These are phyloP conservation scores for Anagyrus pseudococci DNA, from an alignment of 2,888 invertebrate species.

Conservation along the genomic window DNA sequence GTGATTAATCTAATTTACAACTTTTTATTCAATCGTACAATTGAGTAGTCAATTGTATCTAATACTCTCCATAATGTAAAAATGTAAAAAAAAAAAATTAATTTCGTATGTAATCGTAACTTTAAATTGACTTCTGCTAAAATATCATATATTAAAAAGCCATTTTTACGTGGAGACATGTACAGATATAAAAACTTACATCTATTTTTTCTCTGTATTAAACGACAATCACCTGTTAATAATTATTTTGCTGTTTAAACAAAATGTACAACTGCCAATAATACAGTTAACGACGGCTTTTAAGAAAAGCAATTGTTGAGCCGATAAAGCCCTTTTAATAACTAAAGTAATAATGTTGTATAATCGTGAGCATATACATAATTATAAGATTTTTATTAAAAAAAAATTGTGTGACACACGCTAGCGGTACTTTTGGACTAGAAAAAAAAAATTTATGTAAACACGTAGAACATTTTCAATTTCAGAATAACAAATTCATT, in stretches of 20 bases:
- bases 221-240: not conserved
- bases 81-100: no score
- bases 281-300: slow-evolving; percentile 11
- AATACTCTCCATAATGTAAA: no score
- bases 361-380: no score
- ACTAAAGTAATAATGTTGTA: no score
- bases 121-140: no score
- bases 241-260: slow-evolving; percentile 15
- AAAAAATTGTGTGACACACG: slow-evolving; percentile 29
- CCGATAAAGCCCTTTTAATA: no score
- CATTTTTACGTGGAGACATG: no score
- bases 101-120: no score
- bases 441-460: slow-evolving; percentile 10
- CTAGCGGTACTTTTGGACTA: slow-evolving; percentile 36
- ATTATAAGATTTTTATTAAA: no score
- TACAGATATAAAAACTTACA: not conserved
- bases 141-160: no score
- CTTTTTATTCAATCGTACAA: not conserved
- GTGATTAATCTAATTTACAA: slow-evolving; percentile 20
- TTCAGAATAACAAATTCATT: not conserved
- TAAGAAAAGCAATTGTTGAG: no score
- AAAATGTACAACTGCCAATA: slow-evolving; percentile 29
- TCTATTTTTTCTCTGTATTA: not conserved
- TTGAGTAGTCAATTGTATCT: not conserved
- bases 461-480: slow-evolving; percentile 24